Evolutionary conservation across 2,888 invertebrate genomes (phyloP).

Genomic region (Cylindroiulus punctatus): DNA sequence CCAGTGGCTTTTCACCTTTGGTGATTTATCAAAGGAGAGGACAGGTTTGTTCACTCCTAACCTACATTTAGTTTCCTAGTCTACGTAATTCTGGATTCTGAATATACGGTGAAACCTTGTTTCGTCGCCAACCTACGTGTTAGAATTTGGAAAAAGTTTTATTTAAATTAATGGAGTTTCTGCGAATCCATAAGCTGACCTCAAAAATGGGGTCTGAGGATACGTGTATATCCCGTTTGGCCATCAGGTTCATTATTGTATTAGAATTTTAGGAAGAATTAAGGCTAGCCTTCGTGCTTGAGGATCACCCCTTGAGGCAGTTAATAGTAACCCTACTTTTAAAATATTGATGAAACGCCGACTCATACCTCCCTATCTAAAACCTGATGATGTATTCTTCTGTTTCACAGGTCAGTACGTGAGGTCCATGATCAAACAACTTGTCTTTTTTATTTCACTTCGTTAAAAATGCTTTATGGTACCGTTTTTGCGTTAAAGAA

Average conservation of each 20-base stretch:
- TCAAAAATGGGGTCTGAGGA: not conserved
- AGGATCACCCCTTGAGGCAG: not conserved
- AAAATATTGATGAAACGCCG: not conserved
- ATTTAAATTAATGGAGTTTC: slow-evolving; percentile 13
- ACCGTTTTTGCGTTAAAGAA: slow-evolving; percentile 4
- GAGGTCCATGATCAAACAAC: slow-evolving; percentile 40
- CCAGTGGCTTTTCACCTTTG: slow-evolving; percentile 31
- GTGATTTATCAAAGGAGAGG: slow-evolving; percentile 31
- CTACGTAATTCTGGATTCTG: slow-evolving; percentile 35
- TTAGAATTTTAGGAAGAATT: slow-evolving; percentile 22
- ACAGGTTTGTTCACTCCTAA: slow-evolving; percentile 37
- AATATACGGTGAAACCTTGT: not conserved
- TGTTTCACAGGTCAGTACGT: slow-evolving; percentile 40
- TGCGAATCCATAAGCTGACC: slow-evolving; percentile 28
- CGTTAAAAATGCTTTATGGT: slow-evolving; percentile 40
- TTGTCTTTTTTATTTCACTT: slow-evolving; percentile 25
- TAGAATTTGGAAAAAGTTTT: not conserved
- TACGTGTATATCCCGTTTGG: not conserved
- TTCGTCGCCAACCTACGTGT: not conserved
- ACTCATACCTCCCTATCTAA: not conserved
- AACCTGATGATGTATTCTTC: slow-evolving; percentile 21
- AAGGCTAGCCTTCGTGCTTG: not conserved
- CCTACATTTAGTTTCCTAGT: slow-evolving; percentile 15
- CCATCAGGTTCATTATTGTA: slow-evolving; percentile 35
- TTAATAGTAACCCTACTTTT: slow-evolving; percentile 33